Conservation (phyloP, 2,888 invertebrate genomes). For the Rhagium mordax region DNA sequence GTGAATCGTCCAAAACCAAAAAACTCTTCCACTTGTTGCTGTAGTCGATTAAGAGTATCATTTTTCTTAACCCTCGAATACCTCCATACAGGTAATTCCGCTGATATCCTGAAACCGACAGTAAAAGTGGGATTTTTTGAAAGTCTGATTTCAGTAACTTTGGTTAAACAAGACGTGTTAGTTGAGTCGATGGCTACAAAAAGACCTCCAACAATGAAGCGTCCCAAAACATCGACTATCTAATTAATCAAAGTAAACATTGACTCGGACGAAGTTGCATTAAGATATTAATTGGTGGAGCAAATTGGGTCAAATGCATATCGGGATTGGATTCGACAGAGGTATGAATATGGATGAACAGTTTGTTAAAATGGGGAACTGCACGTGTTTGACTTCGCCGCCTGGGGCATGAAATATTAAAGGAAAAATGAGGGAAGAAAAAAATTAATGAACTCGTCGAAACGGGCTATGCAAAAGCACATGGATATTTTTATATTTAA, state of each 20-base stretch:
- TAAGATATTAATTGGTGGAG: not conserved
- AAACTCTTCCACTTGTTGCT: too few relatives aligned
- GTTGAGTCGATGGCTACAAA: too few relatives aligned
- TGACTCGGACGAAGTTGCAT: not conserved
- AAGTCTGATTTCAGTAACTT: too few relatives aligned
- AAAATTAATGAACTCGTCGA: not conserved
- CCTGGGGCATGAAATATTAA: conserved; percentile 7
- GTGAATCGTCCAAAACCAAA: too few relatives aligned
- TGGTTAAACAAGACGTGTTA: too few relatives aligned
- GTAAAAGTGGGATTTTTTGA: too few relatives aligned
- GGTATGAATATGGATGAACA: conserved; percentile 25
- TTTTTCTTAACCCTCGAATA: too few relatives aligned
- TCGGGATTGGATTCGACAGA: conserved; percentile 3
- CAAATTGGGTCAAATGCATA: conserved; percentile 12
- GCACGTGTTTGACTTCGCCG: conserved; percentile 11
- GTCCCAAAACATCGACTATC: not conserved
- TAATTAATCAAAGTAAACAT: not conserved
- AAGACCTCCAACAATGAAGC: not conserved
- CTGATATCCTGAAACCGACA: too few relatives aligned
- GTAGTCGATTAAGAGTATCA: too few relatives aligned
- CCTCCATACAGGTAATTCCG: too few relatives aligned
- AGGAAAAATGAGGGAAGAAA: not conserved
- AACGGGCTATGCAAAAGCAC: not conserved
- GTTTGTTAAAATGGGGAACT: conserved; percentile 20
- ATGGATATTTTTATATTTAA: not conserved